Evolutionary conservation across 2,888 invertebrate genomes (phyloP).

Genomic region (Elysia crispata): DNA sequence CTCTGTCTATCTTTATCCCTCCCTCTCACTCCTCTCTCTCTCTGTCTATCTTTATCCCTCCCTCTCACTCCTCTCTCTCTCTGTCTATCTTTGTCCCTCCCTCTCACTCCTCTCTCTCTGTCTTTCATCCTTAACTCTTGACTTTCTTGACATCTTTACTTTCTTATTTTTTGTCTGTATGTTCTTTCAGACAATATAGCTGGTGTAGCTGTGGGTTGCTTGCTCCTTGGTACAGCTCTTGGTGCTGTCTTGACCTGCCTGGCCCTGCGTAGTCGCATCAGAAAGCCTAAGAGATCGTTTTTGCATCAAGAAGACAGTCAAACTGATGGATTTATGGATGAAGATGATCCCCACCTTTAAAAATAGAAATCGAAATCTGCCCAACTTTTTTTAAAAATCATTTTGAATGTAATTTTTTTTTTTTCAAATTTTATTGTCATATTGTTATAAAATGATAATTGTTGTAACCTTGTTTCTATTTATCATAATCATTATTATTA

Average conservation of each 20-base stretch:
- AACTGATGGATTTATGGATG: conserved; percentile 50
- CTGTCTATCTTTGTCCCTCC: no score
- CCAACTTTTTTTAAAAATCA: no score
- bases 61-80: no score
- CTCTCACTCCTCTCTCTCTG: neutral
- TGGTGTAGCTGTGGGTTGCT: conserved; percentile 59
- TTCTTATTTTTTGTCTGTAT: neutral
- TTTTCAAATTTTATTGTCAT: no score
- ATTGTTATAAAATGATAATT: no score
- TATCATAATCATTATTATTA: no score
- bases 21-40: no score
- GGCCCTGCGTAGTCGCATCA: conserved; percentile 45
- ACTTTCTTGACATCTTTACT: neutral
- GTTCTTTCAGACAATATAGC: conserved; percentile 58
- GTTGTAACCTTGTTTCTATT: no score
- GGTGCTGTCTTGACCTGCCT: conserved; percentile 56
- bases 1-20: no score
- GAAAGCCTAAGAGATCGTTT: conserved; percentile 58
- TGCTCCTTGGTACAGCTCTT: conserved; percentile 60
- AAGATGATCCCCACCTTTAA: conserved; percentile 16
- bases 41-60: no score
- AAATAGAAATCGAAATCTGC: no score
- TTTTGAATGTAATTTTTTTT: no score
- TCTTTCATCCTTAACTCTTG: neutral
- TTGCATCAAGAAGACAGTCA: conserved; percentile 49